Base-by-base conservation (phyloP, 2,888 invertebrate species). In the Pteria penguin region DNA sequence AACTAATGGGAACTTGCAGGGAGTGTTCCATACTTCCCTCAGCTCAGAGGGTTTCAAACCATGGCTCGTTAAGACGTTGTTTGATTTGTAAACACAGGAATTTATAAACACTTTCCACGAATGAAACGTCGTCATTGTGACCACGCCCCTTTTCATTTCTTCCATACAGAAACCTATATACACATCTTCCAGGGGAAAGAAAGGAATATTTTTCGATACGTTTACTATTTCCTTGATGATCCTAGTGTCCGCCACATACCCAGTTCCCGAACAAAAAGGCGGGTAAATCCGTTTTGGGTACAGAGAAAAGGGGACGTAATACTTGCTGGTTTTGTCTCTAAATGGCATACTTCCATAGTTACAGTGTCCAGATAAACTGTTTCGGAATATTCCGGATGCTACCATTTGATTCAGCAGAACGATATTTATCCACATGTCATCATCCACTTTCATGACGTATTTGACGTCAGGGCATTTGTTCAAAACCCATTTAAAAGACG, bases 191-290 rank as follows among this genome's bases (percentile, higher is more conserved):
- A 78, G 32, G 22, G 62, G 71, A 33, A 78, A 74, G 61, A 70
- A 78, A 2, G 74, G 71, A 55, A 71, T 61, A 61, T 58, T 62
- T 32, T 18, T 33, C 1, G 73, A 71, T 11, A 74, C 45, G 3
- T 31, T 66, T 3, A 78, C 54, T n/a, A 78, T 67, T 4, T 33
- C 52, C 36, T 62, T 57, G 14, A 74, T 68, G 3, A 78, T 32
- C 4, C 57, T 31, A 18, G 52, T 52, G 45, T 74, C 60, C 4
- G 58, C 31, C 3, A 78, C 33, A 45, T 78, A 78, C 5, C 60
- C 78, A 3, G 78, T 78, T 29, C 78, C 78, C 0, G 74, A 74
- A 58, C 78, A 78, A 68, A 67, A 78, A 24, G 78, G 70, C 11
- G 78, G 78, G 22, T 78, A 78, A 2, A 57, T 14, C 14, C 24